A percentile compares a stretch with the other conserved stretches of the same genome.
phyloP scores from a whole-genome alignment of 2,888 invertebrate genomes.

The Adelognathus sp. region DNA sequence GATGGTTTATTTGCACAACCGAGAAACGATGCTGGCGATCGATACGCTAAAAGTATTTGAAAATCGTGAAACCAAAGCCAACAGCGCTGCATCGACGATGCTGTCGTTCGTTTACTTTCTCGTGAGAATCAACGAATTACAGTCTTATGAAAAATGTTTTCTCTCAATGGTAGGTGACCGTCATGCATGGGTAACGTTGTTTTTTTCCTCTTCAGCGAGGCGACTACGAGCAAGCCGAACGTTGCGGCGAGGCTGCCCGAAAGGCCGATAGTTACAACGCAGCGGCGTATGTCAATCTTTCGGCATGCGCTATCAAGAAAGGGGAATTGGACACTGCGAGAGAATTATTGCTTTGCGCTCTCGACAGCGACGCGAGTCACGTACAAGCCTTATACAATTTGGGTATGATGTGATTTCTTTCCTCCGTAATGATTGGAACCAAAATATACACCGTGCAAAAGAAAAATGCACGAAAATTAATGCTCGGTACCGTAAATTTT shows the following conservation, averaged over 20 bases:
- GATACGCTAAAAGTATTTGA: conserved; percentile 93
- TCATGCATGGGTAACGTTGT: background rate
- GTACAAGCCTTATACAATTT: conserved; percentile 93
- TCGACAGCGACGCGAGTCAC: conserved; percentile 90
- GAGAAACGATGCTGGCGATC: conserved; percentile 90
- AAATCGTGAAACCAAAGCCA: conserved; percentile 91
- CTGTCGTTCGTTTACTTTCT: conserved; percentile 92
- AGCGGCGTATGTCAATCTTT: conserved; percentile 92
- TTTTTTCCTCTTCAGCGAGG: conserved; percentile 85
- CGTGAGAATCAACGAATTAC: conserved; percentile 81
- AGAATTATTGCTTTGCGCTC: conserved; percentile 88
- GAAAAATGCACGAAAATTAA: too few species aligned
- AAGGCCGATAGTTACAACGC: conserved; percentile 90
- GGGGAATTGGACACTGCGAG: conserved; percentile 88
- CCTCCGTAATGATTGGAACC: background rate
- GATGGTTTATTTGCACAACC: conserved; percentile 91
- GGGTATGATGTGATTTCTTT: conserved; percentile 80
- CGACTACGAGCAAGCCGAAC: conserved; percentile 89
- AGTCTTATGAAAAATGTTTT: background rate
- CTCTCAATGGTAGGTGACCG: background rate
- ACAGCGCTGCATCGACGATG: conserved; percentile 92
- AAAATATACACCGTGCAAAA: background rate
- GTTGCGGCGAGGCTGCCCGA: conserved; percentile 88
- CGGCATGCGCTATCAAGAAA: conserved; percentile 89
- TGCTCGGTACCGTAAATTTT: too few species aligned